phyloP scores from a whole-genome alignment of 2,113 vertebrate species.

The Sarotherodon lohbergeri region DNA sequence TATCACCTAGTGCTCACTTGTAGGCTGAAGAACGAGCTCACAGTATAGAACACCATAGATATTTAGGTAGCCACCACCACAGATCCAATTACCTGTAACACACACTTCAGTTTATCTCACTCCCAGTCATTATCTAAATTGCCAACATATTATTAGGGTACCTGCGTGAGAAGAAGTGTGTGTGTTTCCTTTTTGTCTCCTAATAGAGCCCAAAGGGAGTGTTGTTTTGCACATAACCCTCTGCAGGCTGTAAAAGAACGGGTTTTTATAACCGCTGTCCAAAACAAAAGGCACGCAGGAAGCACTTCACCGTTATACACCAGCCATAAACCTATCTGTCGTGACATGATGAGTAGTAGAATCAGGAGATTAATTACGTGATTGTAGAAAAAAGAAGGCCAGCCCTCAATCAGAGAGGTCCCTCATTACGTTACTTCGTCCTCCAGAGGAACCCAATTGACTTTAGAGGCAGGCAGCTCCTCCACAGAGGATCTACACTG shows the following conservation, averaged over 20 bases:
- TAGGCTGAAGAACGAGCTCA: slow-evolving; percentile 14
- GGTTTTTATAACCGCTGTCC: slow-evolving; percentile 64
- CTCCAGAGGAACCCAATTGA: slow-evolving; percentile 64
- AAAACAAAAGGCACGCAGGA: slow-evolving; percentile 45
- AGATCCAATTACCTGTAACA: slow-evolving; percentile 97
- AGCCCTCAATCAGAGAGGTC: slow-evolving; percentile 35
- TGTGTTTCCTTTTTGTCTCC: slow-evolving; percentile 66
- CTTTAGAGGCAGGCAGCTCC: slow-evolving; percentile 35
- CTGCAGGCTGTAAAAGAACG: slow-evolving; percentile 84
- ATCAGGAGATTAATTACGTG: slow-evolving; percentile 71
- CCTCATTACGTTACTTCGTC: slow-evolving; percentile 67
- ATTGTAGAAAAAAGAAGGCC: slow-evolving; percentile 40
- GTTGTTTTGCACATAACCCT: slow-evolving; percentile 91
- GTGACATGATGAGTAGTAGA: slow-evolving; percentile 56
- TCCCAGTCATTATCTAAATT: slow-evolving; percentile 99
- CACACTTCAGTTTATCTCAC: slow-evolving; percentile 97
- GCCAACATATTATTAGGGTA: slow-evolving; percentile 90
- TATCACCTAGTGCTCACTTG: slow-evolving; percentile 39
- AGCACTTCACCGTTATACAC: slow-evolving; percentile 61
- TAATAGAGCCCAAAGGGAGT: slow-evolving; percentile 92
- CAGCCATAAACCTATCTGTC: slow-evolving; percentile 63
- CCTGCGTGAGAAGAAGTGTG: slow-evolving; percentile 70
- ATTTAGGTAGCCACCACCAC: slow-evolving; percentile 71
- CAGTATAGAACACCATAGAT: slow-evolving; percentile 33
- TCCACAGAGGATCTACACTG: slow-evolving; percentile 16